Conservation (phyloP, 2,797 vertebrate genomes). For the Paguma larvata region DNA sequence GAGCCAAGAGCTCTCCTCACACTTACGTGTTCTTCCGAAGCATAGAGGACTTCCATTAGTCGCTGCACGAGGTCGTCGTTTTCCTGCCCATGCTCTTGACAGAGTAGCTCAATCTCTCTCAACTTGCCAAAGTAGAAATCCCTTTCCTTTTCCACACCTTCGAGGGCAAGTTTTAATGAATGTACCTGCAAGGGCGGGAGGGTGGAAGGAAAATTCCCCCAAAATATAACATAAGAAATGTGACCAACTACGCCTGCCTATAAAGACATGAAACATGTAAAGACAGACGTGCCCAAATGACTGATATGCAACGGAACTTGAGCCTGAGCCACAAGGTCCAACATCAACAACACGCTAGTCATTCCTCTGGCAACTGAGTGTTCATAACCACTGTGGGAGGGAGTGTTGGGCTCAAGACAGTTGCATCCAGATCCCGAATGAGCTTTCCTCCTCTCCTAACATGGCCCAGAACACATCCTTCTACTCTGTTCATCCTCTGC, state of each 20-base stretch:
- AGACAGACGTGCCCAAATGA: background rate
- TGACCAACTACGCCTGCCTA: rapidly evolving
- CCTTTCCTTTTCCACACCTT: slow-evolving; percentile 98
- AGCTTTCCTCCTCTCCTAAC: background rate
- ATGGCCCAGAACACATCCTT: background rate
- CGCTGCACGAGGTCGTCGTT: slow-evolving; percentile 94
- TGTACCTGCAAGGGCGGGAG: slow-evolving; percentile 90
- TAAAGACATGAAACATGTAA: background rate
- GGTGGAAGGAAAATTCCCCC: background rate
- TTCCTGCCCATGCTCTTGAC: slow-evolving; percentile 97
- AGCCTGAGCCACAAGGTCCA: background rate
- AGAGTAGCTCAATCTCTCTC: slow-evolving; percentile 98
- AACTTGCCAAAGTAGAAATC: slow-evolving; percentile 99
- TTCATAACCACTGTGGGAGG: background rate
- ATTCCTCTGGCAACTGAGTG: background rate
- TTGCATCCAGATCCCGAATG: background rate
- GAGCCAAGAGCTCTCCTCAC: background rate
- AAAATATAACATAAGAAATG: background rate
- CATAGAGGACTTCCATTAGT: slow-evolving; percentile 98
- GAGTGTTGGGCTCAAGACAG: rapidly evolving
- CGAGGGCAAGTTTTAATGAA: slow-evolving; percentile 97
- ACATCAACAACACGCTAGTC: background rate
- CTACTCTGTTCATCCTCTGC: background rate
- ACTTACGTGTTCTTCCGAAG: slow-evolving; percentile 96
- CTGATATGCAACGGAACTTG: rapidly evolving